Evolutionary conservation across 2,888 invertebrate genomes (phyloP).

Genomic region (Drosophila falleni): DNA sequence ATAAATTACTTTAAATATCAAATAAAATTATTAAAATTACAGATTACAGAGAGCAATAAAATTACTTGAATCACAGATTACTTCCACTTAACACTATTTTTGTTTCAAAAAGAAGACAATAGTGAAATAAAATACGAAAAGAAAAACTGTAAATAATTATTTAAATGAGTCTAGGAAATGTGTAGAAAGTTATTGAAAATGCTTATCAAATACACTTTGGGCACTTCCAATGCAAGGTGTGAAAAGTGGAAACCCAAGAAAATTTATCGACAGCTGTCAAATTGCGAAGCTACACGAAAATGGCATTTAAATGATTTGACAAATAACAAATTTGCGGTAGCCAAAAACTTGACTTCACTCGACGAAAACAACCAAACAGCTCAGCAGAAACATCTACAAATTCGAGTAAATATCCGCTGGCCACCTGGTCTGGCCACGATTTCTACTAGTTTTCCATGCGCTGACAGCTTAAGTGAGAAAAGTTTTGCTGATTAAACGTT

Average conservation of each 20-base stretch:
- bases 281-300: slow-evolving; percentile 65
- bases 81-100: slow-evolving; percentile 45
- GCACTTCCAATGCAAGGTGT: slow-evolving; percentile 58
- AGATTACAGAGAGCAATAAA: slow-evolving; percentile 5
- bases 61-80: slow-evolving; percentile 19
- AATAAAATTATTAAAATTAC: no score
- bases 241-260: slow-evolving; percentile 62
- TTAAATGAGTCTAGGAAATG: slow-evolving; percentile 45
- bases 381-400: slow-evolving; percentile 5
- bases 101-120: slow-evolving; percentile 7
- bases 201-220: slow-evolving; percentile 39
- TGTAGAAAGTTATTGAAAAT: slow-evolving; percentile 33
- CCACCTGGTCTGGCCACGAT: slow-evolving; percentile 14
- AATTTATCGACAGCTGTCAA: slow-evolving; percentile 77
- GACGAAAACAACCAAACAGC: slow-evolving; percentile 23
- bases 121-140: slow-evolving; percentile 2
- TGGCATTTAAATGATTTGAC: slow-evolving; percentile 82
- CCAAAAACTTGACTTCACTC: slow-evolving; percentile 58
- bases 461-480: slow-evolving; percentile 78
- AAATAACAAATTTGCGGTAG: slow-evolving; percentile 81
- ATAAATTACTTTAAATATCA: neutral
- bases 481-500: slow-evolving; percentile 78
- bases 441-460: slow-evolving; percentile 61
- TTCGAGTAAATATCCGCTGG: neutral
- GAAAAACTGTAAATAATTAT: slow-evolving; percentile 32